Evolutionary conservation across 2,888 invertebrate genomes (phyloP).

Genomic region (Chrysina gloriosa): DNA sequence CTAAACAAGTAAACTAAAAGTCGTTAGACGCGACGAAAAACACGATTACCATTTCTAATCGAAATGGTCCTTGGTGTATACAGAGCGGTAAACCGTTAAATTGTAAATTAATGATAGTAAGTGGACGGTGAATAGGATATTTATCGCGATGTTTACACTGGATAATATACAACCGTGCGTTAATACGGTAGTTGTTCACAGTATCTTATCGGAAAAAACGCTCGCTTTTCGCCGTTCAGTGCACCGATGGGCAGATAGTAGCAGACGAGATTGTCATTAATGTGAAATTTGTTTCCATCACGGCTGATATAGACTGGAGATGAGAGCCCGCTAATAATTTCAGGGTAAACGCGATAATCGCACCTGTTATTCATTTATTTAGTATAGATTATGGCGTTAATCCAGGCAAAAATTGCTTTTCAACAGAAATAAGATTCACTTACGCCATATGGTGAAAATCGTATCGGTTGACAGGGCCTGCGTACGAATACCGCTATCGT

Average conservation of each 20-base stretch:
- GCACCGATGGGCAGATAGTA: constrained; percentile 35
- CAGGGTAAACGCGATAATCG: constrained; percentile 18
- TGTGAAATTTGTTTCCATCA: constrained; percentile 30
- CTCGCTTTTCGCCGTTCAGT: constrained; percentile 7
- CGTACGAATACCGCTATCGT: too few relatives aligned
- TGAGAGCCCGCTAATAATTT: constrained; percentile 39
- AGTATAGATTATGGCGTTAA: constrained; percentile 50
- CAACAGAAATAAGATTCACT: constrained; percentile 47
- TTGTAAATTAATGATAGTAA: constrained; percentile 23
- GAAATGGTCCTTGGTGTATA: constrained; percentile 1
- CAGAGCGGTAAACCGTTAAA: constrained; percentile 1
- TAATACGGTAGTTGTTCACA: constrained; percentile 30
- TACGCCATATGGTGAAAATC: constrained; percentile 42
- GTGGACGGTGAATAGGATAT: constrained; percentile 21
- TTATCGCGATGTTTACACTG: constrained; percentile 17
- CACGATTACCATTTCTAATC: constrained; percentile 30
- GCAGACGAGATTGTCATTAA: constrained; percentile 31
- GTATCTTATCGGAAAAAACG: constrained; percentile 39
- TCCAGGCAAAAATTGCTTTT: constrained; percentile 50
- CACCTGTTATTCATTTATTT: constrained; percentile 49
- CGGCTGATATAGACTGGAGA: constrained; percentile 37
- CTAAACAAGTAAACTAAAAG: constrained; percentile 11
- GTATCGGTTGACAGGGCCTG: too few relatives aligned
- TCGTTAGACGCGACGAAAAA: constrained; percentile 27
- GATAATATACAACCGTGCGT: constrained; percentile 19